Conservation (phyloP, 2,888 invertebrate genomes). For the Drosophila helvetica region DNA sequence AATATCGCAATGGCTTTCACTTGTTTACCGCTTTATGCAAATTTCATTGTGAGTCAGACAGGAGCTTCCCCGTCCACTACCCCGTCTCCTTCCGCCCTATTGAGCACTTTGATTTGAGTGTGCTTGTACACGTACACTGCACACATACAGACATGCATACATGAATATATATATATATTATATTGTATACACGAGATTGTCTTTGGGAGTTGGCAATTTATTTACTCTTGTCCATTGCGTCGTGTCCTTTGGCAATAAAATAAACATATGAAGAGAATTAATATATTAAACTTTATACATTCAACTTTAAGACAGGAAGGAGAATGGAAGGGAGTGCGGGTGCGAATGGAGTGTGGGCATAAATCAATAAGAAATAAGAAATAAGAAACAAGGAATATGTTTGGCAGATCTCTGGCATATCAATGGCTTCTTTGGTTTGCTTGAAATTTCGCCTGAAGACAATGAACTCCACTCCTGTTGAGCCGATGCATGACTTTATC, state of each 20-base stretch:
- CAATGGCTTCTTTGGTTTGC: slow-evolving; percentile 14
- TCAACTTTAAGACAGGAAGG: slow-evolving; percentile 22
- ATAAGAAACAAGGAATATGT: slow-evolving; percentile 6
- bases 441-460: slow-evolving; percentile 14
- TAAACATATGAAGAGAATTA: slow-evolving; percentile 34
- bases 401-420: slow-evolving; percentile 18
- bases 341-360: slow-evolving; percentile 1
- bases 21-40: slow-evolving; percentile 55
- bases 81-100: neutral
- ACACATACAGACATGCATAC: slow-evolving; percentile 12
- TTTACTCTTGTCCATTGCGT: slow-evolving; percentile 19
- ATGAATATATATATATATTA: neutral
- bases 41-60: slow-evolving; percentile 38
- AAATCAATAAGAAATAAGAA: slow-evolving; percentile 40
- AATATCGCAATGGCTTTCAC: slow-evolving; percentile 53
- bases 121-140: neutral
- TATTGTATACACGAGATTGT: neutral
- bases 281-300: slow-evolving; percentile 42
- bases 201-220: slow-evolving; percentile 16
- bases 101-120: slow-evolving; percentile 14
- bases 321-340: neutral
- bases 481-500: too few relatives aligned
- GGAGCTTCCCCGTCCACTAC: too few relatives aligned
- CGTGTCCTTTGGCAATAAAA: slow-evolving; percentile 20
- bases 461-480: neutral